phyloP scores from a whole-genome alignment of 1,140 invertebrate species.

The Campoletis sonorensis region DNA sequence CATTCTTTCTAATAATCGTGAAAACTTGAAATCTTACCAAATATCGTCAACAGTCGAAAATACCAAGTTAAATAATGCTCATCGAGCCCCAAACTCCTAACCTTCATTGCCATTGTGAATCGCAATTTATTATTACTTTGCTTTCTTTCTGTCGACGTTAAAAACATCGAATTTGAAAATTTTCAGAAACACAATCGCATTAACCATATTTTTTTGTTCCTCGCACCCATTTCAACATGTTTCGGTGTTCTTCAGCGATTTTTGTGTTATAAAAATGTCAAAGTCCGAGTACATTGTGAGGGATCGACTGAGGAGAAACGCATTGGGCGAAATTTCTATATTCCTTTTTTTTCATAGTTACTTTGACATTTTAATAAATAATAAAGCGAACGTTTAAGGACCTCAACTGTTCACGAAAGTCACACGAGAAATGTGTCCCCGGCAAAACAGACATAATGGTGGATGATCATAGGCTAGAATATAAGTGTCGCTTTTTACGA shows the following conservation, averaged over 20 bases:
- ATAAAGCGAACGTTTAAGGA: conserved; percentile 33
- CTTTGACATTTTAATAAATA: conserved; percentile 9
- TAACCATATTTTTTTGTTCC: no score
- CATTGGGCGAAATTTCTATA: background rate
- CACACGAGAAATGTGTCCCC: background rate
- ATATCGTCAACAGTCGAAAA: conserved; percentile 20
- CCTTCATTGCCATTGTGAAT: background rate
- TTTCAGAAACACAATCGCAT: no score
- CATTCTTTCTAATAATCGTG: no score
- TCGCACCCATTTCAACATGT: background rate
- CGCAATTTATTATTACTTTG: background rate
- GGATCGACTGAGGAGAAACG: background rate
- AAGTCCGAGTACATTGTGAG: background rate
- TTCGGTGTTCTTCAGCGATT: no score
- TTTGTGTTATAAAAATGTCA: no score
- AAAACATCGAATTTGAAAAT: no score
- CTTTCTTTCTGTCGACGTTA: background rate
- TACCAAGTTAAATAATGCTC: conserved; percentile 28
- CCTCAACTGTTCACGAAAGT: background rate
- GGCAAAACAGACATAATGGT: background rate
- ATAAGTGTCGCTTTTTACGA: background rate
- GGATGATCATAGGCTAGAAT: conserved; percentile 1
- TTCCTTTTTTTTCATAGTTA: background rate
- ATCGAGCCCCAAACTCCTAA: background rate
- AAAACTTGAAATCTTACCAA: conserved; percentile 25